phyloP scores from a whole-genome alignment of 2,888 invertebrate species.

The Linnaemya vulpina region DNA sequence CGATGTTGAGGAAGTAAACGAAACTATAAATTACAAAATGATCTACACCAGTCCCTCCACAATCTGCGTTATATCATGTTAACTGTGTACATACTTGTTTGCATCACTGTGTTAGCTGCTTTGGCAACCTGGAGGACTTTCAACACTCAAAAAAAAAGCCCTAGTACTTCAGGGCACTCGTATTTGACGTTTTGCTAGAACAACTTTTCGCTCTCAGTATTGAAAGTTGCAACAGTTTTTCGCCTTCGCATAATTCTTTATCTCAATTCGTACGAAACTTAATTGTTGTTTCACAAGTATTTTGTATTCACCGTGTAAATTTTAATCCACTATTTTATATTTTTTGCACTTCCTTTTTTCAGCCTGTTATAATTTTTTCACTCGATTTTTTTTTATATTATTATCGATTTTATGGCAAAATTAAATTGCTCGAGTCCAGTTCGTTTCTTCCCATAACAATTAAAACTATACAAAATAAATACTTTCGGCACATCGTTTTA shows the following conservation, averaged over 20 bases:
- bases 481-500: slow-evolving; percentile 9
- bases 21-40: no score
- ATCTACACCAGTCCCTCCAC: no score
- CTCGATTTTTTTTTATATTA: no score
- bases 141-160: no score
- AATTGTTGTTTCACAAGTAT: not conserved
- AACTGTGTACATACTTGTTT: no score
- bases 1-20: no score
- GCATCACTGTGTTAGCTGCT: no score
- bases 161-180: not conserved
- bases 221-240: slow-evolving; percentile 4
- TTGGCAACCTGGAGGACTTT: no score
- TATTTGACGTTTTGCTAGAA: slow-evolving; percentile 13
- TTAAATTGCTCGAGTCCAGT: not conserved
- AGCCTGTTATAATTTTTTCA: not conserved
- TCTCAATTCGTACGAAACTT: not conserved
- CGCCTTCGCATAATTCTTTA: slow-evolving; percentile 1
- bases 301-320: not conserved
- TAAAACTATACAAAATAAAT: slow-evolving; percentile 9
- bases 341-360: not conserved
- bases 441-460: not conserved
- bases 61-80: no score
- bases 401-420: slow-evolving; percentile 8
- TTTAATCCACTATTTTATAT: slow-evolving; percentile 1
- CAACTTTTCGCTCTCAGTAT: slow-evolving; percentile 31